Evolutionary conservation across 2,797 vertebrate genomes (phyloP).

Genomic region (Leuciscus waleckii): DNA sequence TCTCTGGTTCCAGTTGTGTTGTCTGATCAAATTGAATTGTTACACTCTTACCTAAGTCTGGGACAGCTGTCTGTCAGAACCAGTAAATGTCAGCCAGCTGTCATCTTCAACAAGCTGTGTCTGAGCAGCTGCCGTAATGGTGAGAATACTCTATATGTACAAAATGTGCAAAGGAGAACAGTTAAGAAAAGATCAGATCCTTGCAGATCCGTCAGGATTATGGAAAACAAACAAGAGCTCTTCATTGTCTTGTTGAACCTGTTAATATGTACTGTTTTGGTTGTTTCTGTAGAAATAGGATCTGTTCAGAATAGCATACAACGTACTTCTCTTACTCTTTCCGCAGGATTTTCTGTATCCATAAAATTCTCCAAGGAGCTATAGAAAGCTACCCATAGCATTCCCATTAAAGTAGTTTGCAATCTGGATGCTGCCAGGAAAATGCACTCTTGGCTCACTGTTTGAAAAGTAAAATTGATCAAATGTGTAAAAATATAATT

Average conservation of each 20-base stretch:
- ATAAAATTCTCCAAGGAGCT: neutral
- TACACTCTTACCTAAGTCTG: neutral
- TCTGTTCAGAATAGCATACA: neutral
- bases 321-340: neutral
- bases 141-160: neutral
- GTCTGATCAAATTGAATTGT: constrained; percentile 26
- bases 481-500: neutral
- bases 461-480: neutral
- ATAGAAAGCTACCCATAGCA: neutral
- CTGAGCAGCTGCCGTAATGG: constrained; percentile 28
- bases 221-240: neutral
- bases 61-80: constrained; percentile 38
- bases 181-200: constrained; percentile 22
- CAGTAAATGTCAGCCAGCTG: neutral
- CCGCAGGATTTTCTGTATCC: neutral
- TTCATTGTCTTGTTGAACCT: neutral
- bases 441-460: neutral
- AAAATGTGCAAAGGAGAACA: constrained; percentile 26
- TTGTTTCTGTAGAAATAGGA: neutral
- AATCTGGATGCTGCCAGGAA: neutral
- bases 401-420: neutral
- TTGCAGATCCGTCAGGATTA: constrained; percentile 11
- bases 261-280: neutral
- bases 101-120: constrained; percentile 25
- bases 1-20: constrained; percentile 10